These are phyloP conservation scores for Mythimna albipuncta DNA, from an alignment of 2,888 invertebrate genomes.

Conservation along the genomic window DNA sequence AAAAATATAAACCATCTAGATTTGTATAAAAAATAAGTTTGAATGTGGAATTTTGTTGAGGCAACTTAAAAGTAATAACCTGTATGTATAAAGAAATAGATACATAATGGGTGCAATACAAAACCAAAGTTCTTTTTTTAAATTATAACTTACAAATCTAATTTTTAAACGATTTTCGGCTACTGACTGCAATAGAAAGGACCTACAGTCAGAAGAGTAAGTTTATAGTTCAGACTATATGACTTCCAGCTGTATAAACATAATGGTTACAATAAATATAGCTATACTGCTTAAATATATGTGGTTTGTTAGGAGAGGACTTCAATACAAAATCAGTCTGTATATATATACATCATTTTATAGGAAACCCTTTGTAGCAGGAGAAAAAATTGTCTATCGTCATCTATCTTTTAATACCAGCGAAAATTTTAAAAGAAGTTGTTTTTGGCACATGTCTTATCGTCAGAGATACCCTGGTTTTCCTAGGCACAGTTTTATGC, in stretches of 20 bases:
- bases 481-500: constrained; percentile 91
- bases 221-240: neutral
- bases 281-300: neutral
- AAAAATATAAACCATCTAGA: constrained; percentile 77
- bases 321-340: neutral
- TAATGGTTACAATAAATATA: neutral
- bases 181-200: neutral
- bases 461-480: constrained; percentile 96
- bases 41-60: constrained; percentile 23
- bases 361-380: neutral
- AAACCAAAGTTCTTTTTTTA: neutral
- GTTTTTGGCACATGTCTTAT: constrained; percentile 98
- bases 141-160: neutral
- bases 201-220: neutral
- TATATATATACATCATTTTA: neutral
- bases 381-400: neutral
- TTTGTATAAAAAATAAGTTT: constrained; percentile 58
- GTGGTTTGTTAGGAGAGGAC: neutral
- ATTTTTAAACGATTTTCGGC: neutral
- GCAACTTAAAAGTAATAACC: constrained; percentile 5
- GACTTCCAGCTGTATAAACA: neutral
- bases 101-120: neutral
- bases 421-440: constrained; percentile 93
- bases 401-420: constrained; percentile 86
- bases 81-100: constrained; percentile 1